These are phyloP conservation scores for Coronaproctus castanopsis DNA, from an alignment of 2,888 invertebrate genomes.

Conservation along the genomic window DNA sequence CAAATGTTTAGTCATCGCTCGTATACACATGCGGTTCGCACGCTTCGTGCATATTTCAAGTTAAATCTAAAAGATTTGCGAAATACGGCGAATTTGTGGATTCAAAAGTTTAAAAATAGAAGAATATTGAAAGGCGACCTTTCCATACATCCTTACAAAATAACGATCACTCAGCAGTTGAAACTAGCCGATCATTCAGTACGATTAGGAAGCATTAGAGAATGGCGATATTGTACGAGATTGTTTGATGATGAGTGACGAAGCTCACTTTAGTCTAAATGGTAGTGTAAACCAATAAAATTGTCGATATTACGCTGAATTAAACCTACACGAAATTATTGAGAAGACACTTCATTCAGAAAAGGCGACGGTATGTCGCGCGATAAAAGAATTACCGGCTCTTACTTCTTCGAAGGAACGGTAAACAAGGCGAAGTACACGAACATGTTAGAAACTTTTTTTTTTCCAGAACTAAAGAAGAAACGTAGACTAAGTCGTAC, in stretches of 20 bases:
- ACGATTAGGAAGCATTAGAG: not conserved
- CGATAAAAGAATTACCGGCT: not conserved
- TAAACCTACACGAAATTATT: not conserved
- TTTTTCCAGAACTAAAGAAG: not conserved
- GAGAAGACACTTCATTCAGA: not conserved
- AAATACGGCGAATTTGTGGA: not conserved
- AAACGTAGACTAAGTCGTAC: not conserved
- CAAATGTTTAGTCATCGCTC: too few species aligned
- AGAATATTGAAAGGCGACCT: not conserved
- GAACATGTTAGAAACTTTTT: not conserved
- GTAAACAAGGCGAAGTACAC: not conserved
- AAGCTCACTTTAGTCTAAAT: not conserved
- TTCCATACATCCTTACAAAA: not conserved
- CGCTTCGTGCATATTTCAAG: too few species aligned
- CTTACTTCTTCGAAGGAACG: not conserved
- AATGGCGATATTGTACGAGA: not conserved
- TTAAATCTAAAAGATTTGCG: not conserved
- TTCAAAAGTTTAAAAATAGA: not conserved
- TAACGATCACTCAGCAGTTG: not conserved
- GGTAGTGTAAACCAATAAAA: not conserved
- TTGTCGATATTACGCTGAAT: not conserved
- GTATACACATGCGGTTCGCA: not conserved
- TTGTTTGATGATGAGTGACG: not conserved
- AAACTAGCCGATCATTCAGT: not conserved
- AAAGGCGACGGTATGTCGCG: not conserved